Conservation (phyloP, 1,140 invertebrate species). For the Episyrphus balteatus region DNA sequence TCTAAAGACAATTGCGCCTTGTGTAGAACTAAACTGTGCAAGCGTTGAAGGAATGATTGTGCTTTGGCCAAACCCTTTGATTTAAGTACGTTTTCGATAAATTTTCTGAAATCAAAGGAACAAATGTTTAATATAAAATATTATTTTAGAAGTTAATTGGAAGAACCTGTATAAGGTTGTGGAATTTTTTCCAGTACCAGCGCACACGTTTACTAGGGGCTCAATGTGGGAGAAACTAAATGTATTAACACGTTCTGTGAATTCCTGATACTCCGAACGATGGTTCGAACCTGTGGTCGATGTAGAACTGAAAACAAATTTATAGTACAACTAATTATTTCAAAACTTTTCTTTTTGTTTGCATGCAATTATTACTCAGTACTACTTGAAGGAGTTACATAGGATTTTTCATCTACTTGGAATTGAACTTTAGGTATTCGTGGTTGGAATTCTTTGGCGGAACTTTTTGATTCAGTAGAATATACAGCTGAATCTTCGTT, state of each 20-base stretch:
- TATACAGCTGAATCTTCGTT: constrained; percentile 31
- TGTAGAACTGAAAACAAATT: constrained; percentile 15
- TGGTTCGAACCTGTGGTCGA: constrained; percentile 33
- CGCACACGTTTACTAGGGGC: constrained; percentile 20
- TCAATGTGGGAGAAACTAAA: constrained; percentile 33
- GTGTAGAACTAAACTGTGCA: constrained; percentile 52
- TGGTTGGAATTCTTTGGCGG: constrained; percentile 14
- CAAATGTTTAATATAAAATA: too few relatives aligned
- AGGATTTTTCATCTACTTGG: constrained; percentile 19
- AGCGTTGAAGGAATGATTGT: constrained; percentile 58
- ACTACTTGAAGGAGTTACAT: constrained; percentile 18
- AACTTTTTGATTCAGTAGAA: constrained; percentile 27
- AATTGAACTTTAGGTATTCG: constrained; percentile 26
- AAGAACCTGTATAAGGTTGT: constrained; percentile 22
- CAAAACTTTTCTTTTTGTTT: background rate
- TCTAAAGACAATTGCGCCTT: constrained; percentile 59
- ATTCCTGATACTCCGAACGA: constrained; percentile 18
- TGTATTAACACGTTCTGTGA: constrained; percentile 3
- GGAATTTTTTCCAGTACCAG: constrained; percentile 23
- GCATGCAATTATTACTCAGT: constrained; percentile 20
- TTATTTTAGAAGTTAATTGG: background rate
- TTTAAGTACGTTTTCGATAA: constrained; percentile 78
- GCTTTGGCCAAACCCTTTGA: constrained; percentile 72
- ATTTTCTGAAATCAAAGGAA: constrained; percentile 42
- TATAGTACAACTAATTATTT: background rate